Evolutionary conservation across 2,797 vertebrate species (phyloP), one percentile per base, ranked within the genome.

Genomic region (Salarias fasciatus): DNA sequence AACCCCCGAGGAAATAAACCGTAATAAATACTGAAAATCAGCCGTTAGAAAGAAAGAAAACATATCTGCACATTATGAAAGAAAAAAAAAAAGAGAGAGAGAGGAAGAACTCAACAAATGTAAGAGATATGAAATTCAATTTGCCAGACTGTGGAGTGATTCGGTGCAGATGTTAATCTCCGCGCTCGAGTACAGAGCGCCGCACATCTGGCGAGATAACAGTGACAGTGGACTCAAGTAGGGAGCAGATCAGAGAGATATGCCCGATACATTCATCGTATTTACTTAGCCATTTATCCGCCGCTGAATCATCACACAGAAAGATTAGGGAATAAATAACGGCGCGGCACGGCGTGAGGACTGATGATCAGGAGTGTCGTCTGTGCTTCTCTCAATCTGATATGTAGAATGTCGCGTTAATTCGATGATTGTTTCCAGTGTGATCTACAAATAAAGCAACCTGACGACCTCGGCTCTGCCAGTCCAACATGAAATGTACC

Each of bases 241-340:
- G 40, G 58, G 64, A 67, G 24, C 42, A 35, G 64, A 72, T 61
- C 12, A 8, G 29, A 62, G 53, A 35, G 31, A 80, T 74, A 74
- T 5, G 74, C 76, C 37, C 29, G 84, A 86, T 90, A 93, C 89
- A 92, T 88, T 92, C 87, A 75, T 84, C 42, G 55, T 53, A 61
- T 71, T 73, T 62, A 68, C 38, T 74, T 57, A 40, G 54, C 54
- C 54, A 54, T 58, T 69, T 46, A 57, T 60, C 63, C 60, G 50
- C 64, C 57, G 43, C 6, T 61, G 37, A 47, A 61, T 65, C 30
- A 46, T 52, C 59, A 44, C 24, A 71, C 43, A 11, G 62, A 29
- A 42, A 55, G 13, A 29, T 11, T 9, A n/a, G 49, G 35, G 9
- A 44, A 73, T 37, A 41, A 45, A n/a, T 33, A 71, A 63, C 0